Evolutionary conservation across 2,113 vertebrate genomes (phyloP).

Genomic region (Gymnarchus niloticus): DNA sequence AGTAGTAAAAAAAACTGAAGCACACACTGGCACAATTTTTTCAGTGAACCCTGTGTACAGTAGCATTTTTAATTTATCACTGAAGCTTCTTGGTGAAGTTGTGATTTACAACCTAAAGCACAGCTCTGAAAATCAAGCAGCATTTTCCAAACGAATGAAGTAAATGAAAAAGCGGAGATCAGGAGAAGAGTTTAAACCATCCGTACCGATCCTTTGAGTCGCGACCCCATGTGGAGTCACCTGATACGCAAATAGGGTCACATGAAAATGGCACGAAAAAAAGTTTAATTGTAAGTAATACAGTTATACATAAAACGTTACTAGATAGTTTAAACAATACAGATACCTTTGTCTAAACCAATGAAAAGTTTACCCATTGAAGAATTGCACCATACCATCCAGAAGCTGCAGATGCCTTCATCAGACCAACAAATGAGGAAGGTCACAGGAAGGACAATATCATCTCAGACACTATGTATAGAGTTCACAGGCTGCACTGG

Average conservation of each 20-base stretch:
- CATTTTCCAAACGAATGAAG: background rate
- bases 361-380: background rate
- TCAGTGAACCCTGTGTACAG: background rate
- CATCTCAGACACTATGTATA: background rate
- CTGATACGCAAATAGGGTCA: no score
- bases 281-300: no score
- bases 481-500: background rate
- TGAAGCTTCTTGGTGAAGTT: background rate
- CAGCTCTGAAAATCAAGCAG: constrained; percentile 1
- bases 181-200: background rate
- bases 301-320: no score
- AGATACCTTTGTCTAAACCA: background rate
- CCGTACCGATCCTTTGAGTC: no score
- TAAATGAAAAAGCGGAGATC: background rate
- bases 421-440: background rate
- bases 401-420: background rate
- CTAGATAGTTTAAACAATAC: no score
- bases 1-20: background rate
- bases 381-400: background rate
- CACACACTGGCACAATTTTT: background rate
- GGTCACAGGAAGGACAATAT: background rate
- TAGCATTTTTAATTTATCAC: background rate
- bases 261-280: no score
- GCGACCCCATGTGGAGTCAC: no score
- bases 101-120: background rate